phyloP scores from a whole-genome alignment of 2,113 vertebrate species.

The Crotalus tigris region DNA sequence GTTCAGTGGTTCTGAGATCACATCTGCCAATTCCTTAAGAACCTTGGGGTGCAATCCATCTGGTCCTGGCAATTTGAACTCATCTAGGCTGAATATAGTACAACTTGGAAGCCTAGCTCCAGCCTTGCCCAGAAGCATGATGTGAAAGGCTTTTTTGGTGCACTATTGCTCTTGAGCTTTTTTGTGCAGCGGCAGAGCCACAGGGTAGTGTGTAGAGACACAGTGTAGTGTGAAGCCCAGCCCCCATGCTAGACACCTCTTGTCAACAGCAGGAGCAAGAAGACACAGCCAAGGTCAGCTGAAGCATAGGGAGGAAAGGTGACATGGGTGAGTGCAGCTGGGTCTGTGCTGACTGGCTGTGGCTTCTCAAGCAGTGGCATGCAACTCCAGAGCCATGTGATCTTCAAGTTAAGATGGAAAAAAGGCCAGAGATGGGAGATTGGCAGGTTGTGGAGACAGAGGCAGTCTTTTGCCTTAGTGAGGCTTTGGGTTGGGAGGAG shows the following conservation, averaged over 20 bases:
- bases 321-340: not conserved
- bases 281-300: not conserved
- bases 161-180: not conserved
- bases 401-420: not conserved
- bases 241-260: not conserved
- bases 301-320: not conserved
- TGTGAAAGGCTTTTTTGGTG: not conserved
- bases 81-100: no score
- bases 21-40: no score
- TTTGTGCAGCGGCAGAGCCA: not conserved
- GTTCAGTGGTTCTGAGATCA: no score
- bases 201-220: not conserved
- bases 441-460: not conserved
- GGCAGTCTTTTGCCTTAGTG: not conserved
- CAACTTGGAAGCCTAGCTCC: no score
- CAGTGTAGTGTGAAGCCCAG: not conserved
- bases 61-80: no score
- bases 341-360: not conserved
- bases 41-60: no score
- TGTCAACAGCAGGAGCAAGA: not conserved
- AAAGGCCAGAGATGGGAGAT: not conserved
- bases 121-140: not conserved
- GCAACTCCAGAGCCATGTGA: not conserved
- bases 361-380: not conserved
- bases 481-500: not conserved